These are phyloP conservation scores for Engraulis encrasicolus DNA, from an alignment of 2,113 vertebrate genomes.

Conservation along the genomic window DNA sequence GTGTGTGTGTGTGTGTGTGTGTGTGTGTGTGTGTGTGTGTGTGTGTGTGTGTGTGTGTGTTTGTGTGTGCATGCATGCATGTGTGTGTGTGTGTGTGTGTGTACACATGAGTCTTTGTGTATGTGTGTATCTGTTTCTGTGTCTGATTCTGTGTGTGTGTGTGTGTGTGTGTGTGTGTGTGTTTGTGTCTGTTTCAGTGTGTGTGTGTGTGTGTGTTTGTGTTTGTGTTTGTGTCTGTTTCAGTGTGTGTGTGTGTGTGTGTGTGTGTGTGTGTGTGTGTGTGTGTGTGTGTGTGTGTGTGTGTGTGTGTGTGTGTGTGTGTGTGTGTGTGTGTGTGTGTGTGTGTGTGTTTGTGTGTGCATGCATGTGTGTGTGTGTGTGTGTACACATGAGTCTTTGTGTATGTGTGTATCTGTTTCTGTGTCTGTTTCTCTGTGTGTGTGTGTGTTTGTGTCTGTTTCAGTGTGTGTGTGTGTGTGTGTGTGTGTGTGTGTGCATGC, in stretches of 20 bases:
- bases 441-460: no score
- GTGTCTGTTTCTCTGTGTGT: constrained; percentile 25
- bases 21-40: neutral
- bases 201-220: neutral
- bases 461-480: neutral
- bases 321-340: constrained; percentile 29
- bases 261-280: constrained; percentile 27
- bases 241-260: neutral
- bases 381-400: neutral
- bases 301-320: constrained; percentile 1
- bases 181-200: neutral
- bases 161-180: constrained; percentile 31
- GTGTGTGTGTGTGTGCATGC: neutral
- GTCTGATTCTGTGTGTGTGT: neutral
- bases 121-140: no score
- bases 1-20: neutral
- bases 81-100: neutral
- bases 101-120: no score
- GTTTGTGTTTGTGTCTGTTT: no score
- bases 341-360: neutral
- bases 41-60: neutral
- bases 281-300: neutral
- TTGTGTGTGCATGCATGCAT: neutral
- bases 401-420: neutral
- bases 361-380: neutral